Conservation (phyloP, 2,113 vertebrate species). For the Anolis carolinensis region DNA sequence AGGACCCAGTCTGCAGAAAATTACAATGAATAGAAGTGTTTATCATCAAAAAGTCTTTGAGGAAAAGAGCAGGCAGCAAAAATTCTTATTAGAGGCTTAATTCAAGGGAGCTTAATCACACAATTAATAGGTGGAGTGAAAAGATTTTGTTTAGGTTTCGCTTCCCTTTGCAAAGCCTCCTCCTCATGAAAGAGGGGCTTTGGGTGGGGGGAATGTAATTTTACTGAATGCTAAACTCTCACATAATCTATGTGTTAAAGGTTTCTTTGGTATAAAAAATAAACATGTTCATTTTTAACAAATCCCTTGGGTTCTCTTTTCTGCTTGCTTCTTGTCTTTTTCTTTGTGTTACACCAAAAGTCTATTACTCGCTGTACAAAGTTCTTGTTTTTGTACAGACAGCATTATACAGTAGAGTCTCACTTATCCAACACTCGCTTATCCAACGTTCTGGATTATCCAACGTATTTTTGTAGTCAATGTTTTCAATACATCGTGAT, state of each 20-base stretch:
- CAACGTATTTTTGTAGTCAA: too few species aligned
- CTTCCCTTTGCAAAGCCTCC: not conserved
- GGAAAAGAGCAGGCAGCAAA: conserved; percentile 67
- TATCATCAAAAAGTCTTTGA: conserved; percentile 82
- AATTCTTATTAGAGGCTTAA: conserved; percentile 69
- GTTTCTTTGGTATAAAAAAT: not conserved
- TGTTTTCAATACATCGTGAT: too few species aligned
- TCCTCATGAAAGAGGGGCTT: conserved; percentile 2
- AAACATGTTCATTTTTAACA: not conserved
- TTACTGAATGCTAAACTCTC: conserved; percentile 40
- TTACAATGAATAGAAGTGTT: conserved; percentile 76
- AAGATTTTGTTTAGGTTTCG: conserved; percentile 53
- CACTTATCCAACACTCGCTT: too few species aligned
- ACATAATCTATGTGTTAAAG: conserved; percentile 17
- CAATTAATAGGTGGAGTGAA: conserved; percentile 66
- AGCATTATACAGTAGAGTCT: too few species aligned
- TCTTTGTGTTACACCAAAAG: not conserved
- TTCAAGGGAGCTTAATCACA: conserved; percentile 63
- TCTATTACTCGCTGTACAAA: not conserved
- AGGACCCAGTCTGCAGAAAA: conserved; percentile 77
- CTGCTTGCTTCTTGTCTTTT: not conserved
- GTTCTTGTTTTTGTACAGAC: not conserved
- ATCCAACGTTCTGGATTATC: too few species aligned
- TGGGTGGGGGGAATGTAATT: conserved; percentile 26
- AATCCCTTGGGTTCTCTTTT: conserved; percentile 33